Conservation (phyloP, 2,797 vertebrate genomes). For the Cryptoprocta ferox region DNA sequence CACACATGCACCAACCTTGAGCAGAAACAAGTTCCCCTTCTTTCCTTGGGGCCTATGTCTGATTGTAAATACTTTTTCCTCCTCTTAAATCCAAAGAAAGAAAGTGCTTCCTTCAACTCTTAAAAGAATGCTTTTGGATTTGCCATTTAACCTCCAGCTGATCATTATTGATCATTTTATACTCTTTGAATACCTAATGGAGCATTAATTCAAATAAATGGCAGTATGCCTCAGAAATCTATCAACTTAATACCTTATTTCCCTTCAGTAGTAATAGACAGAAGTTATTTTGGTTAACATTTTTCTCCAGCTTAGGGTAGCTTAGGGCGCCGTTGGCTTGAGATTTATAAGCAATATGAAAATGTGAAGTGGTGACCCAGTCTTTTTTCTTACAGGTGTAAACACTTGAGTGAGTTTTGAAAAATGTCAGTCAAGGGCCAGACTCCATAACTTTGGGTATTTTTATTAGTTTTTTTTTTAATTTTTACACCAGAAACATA, state of each 20-base stretch:
- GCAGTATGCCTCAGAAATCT: neutral
- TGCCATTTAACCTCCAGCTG: neutral
- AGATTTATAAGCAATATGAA: slow-evolving; percentile 6
- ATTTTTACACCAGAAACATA: neutral
- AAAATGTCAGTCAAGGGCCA: neutral
- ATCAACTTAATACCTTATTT: neutral
- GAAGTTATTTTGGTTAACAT: neutral
- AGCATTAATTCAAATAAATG: slow-evolving; percentile 19
- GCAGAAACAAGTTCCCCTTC: neutral
- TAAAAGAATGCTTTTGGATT: slow-evolving; percentile 30
- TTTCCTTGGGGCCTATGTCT: neutral
- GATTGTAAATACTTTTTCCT: neutral
- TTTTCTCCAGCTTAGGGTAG: neutral
- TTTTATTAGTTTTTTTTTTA: neutral
- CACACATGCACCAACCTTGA: too few relatives aligned
- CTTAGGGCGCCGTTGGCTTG: neutral
- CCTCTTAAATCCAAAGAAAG: slow-evolving; percentile 17
- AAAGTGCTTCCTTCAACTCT: neutral
- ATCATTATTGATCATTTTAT: neutral
- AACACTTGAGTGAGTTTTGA: neutral
- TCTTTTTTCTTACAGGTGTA: neutral
- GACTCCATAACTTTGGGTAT: neutral
- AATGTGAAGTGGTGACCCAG: neutral
- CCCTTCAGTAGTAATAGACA: neutral
- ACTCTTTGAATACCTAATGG: slow-evolving; percentile 4